These are phyloP conservation scores for Nomada fucata DNA, from an alignment of 2,888 invertebrate genomes.

Conservation along the genomic window DNA sequence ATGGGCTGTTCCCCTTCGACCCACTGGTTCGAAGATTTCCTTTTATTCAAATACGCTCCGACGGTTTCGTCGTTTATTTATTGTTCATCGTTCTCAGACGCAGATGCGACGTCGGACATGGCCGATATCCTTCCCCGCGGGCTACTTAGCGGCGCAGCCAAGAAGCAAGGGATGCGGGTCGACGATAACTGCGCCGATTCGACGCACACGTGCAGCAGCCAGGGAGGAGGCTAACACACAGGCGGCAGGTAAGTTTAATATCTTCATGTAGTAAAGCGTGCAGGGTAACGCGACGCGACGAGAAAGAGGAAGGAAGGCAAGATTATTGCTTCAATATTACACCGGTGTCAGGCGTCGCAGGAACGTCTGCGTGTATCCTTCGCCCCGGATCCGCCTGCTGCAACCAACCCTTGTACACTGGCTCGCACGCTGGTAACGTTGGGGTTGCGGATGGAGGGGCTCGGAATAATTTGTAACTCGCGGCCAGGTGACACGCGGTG, in stretches of 20 bases:
- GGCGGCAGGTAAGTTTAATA: constrained; percentile 74
- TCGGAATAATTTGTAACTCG: not conserved
- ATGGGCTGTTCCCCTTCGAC: not conserved
- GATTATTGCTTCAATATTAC: constrained; percentile 83
- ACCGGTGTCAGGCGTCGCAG: constrained; percentile 77
- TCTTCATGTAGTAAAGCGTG: constrained; percentile 70
- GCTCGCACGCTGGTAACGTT: not conserved
- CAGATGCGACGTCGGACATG: constrained; percentile 39
- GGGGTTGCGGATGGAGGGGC: not conserved
- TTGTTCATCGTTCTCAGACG: constrained; percentile 56
- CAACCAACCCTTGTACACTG: constrained; percentile 5
- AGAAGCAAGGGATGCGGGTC: constrained; percentile 33
- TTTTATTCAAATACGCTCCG: constrained; percentile 4
- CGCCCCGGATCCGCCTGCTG: constrained; percentile 12
- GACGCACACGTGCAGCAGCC: constrained; percentile 21
- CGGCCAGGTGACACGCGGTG: too few relatives aligned
- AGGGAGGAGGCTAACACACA: constrained; percentile 14
- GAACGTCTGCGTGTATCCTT: constrained; percentile 72
- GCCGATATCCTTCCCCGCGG: constrained; percentile 47
- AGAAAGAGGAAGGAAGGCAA: constrained; percentile 66
- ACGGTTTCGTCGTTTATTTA: not conserved
- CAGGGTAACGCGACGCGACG: constrained; percentile 53
- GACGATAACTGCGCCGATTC: constrained; percentile 18
- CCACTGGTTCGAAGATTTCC: too few relatives aligned
- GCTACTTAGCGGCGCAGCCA: constrained; percentile 47